Base-by-base conservation (phyloP, 2,888 invertebrate genomes). In the Drepana falcataria region DNA sequence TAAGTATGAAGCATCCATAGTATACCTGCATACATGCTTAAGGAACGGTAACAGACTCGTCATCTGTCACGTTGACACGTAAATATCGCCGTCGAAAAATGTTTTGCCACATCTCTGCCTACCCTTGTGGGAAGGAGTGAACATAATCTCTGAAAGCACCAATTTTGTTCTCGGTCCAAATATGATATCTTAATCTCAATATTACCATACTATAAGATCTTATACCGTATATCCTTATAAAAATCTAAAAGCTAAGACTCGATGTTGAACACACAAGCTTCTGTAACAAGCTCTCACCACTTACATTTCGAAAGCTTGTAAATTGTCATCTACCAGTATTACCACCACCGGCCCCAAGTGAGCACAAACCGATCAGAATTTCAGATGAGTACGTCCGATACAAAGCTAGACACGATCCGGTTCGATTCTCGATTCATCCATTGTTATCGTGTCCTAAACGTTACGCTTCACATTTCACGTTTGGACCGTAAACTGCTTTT, bases 381-480 rank as follows among this genome's bases (percentile, higher is more conserved):
- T 61, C 70, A 63, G 59, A 69, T 68, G 71, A 70, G 66, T 63
- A 68, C 59, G 60, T 66, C 62, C 63, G 68, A 68, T 64, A 64
- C 41, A 35, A 40, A 40, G 63, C 63, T 48, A 51, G 48, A 58
- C 54, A 33, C 40, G 34, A 41, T 7, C 51, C 44, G 44, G 56
- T 64, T 66, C 63, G 65, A 65, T 60, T 65, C 63, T 53, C 60
- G 64, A 59, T 61, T 48, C 53, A 37, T 34, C 40, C 9, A 51
- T 61, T 67, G 62, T 65, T 65, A 67, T 69, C 61, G 61, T 53
- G 61, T 61, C 68, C 65, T 59, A 61, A 67, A 69, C 58, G 58
- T 61, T 67, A 41, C 40, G 51, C 51, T 51, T 40, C 44, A 9
- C 44, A 44, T 44, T 44, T 44, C 44, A 44, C 40, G 40, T 40